Evolutionary conservation across 2,888 invertebrate genomes (phyloP).

Genomic region (Troides oblongomaculatus): DNA sequence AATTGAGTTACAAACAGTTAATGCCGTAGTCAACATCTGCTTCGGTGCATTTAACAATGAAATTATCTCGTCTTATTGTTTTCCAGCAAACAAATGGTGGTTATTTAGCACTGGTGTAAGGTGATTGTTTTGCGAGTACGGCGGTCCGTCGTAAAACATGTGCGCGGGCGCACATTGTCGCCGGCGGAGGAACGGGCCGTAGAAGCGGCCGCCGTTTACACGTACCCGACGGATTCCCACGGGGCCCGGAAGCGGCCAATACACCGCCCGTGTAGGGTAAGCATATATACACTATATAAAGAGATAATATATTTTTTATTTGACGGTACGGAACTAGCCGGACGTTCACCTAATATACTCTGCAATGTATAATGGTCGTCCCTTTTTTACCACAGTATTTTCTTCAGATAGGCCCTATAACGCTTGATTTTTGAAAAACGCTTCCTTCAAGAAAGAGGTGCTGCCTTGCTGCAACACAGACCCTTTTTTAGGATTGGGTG

Average conservation of each 20-base stretch:
- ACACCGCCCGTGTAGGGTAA: conserved; percentile 14
- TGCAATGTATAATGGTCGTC: too few species aligned
- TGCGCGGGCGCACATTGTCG: conserved; percentile 27
- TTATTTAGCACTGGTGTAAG: not conserved
- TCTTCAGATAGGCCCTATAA: too few species aligned
- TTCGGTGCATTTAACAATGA: not conserved
- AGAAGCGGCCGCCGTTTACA: conserved; percentile 15
- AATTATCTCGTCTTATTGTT: conserved; percentile 11
- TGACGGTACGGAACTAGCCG: too few species aligned
- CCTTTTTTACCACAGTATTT: too few species aligned
- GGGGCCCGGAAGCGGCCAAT: conserved; percentile 23
- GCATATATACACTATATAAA: conserved; percentile 6
- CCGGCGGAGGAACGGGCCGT: conserved; percentile 37
- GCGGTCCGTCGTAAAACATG: conserved; percentile 20
- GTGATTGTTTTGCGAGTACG: conserved; percentile 13
- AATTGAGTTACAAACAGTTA: not conserved
- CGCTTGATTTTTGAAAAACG: too few species aligned
- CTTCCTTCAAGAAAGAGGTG: too few species aligned
- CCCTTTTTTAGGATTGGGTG: too few species aligned
- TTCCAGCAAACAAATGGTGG: conserved; percentile 30
- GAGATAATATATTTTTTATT: conserved; percentile 12
- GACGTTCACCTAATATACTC: too few species aligned
- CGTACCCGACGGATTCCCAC: conserved; percentile 16
- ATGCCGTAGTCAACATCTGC: not conserved
- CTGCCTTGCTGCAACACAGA: too few species aligned